Evolutionary conservation across 2,888 invertebrate genomes (phyloP), one percentile per base, ranked within the genome.

Genomic region (Apantesis nais): DNA sequence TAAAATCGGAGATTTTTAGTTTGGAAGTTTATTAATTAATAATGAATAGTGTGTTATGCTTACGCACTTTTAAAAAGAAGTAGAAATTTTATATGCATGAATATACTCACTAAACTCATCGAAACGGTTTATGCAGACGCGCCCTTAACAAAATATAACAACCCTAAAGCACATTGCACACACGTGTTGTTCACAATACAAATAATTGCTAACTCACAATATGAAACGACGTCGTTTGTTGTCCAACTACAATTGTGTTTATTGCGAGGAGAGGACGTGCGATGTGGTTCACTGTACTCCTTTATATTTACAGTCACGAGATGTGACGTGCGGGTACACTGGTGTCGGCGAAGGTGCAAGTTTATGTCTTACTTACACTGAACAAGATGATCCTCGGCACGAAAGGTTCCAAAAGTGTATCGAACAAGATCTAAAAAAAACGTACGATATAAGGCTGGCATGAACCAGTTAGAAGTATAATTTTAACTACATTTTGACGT

Each of bases 11-110:
- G 34, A 5, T 62, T 29, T 29, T 66, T 58, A 48, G 65, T 62
- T 70, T 62, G 52, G 52, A 41, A 66, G 41, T 25, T 44, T 31
- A 65, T 69, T 69, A 69, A 69, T 70, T 66, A 62, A 66, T 8
- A 31, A 44, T 44, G 5, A 41, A 14, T 62, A 62, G 48, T 62
- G 48, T 41, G 63, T 64, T 58, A 60, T 37, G 22, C 41, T 12
- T 34, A 60, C 16, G 66, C n/a, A 31, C 34, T n/a, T 29, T 5
- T n/a, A 22, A 14, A 29, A 62, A 62, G 3, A 37, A n/a, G 11
- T 34, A 7, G 31, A n/a, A 34, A 4, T 34, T 34, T 34, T 61
- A 19, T 16, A 39, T 2, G 25, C 52, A 52, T 52, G 25, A 55
- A 25, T 55, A 25, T n/a, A 55, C 14, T 25, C 25, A 55, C 12